A percentile compares a stretch with the other conserved stretches of the same genome.
Conservation (phyloP, 1,140 invertebrate species). For the Periplaneta americana region DNA sequence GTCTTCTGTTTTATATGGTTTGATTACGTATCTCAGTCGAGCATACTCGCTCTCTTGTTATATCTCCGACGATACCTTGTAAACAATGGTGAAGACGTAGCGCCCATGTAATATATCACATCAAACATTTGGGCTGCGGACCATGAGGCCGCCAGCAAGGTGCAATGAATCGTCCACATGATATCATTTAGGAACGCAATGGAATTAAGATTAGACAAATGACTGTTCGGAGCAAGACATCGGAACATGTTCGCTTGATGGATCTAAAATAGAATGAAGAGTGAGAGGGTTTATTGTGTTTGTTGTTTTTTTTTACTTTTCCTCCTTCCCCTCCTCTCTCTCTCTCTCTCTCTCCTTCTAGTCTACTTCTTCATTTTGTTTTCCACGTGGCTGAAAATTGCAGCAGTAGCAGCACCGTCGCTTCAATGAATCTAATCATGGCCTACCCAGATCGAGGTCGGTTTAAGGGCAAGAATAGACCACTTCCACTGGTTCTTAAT, state of each 20-base stretch:
- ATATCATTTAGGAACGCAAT: background rate
- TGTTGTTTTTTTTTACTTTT: background rate
- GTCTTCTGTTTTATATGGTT: no score
- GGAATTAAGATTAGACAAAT: background rate
- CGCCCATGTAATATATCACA: no score
- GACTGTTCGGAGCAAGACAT: background rate
- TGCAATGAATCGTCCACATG: background rate
- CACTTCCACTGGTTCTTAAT: background rate
- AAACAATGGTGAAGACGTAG: no score
- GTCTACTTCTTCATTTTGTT: background rate
- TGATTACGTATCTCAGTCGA: no score
- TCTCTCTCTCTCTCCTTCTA: no score
- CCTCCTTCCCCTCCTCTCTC: background rate
- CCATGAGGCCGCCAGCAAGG: no score
- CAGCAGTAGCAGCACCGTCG: background rate
- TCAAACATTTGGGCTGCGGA: no score
- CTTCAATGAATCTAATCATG: background rate
- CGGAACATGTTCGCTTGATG: background rate
- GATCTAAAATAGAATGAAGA: background rate
- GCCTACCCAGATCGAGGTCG: background rate
- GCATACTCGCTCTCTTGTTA: no score
- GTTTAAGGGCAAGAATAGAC: background rate
- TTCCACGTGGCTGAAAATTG: background rate
- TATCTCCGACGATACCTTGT: no score
- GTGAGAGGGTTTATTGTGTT: background rate